Conservation (phyloP, 2,797 vertebrate genomes). For the Spinus pinus region DNA sequence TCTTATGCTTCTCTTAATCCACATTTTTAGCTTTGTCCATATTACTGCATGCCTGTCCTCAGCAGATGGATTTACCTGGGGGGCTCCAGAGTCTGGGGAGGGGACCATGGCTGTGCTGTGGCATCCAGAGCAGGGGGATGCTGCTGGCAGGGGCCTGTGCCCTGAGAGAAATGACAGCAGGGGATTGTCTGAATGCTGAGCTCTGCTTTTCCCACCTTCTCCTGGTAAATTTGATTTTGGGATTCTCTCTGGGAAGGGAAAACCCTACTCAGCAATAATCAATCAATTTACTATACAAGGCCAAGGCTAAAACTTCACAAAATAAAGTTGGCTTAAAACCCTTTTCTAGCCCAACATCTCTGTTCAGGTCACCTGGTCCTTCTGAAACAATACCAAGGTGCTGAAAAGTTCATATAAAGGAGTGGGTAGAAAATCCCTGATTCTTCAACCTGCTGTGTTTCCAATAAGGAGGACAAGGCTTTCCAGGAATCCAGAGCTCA, state of each 20-base stretch:
- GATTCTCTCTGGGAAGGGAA: slow-evolving; percentile 27
- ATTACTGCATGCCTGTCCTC: neutral
- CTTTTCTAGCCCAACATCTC: neutral
- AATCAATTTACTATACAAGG: neutral
- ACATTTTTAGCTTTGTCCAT: neutral
- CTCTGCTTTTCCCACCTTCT: neutral
- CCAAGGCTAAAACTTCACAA: neutral
- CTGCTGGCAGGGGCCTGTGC: neutral
- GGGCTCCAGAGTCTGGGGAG: slow-evolving; percentile 9
- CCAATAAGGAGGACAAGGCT: neutral
- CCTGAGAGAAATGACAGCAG: neutral
- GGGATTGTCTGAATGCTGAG: neutral
- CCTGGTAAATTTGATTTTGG: slow-evolving; percentile 34
- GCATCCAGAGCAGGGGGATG: neutral
- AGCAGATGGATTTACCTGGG: neutral
- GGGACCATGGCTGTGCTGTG: neutral
- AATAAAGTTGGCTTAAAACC: neutral
- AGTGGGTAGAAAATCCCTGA: neutral
- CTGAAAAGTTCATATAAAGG: neutral
- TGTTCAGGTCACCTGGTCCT: neutral
- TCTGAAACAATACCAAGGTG: neutral
- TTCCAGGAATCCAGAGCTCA: neutral
- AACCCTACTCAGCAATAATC: slow-evolving; percentile 34
- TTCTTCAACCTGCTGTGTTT: neutral
- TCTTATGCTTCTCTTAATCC: neutral